phyloP scores from a whole-genome alignment of 2,113 vertebrate genomes.

The Melozone crissalis region DNA sequence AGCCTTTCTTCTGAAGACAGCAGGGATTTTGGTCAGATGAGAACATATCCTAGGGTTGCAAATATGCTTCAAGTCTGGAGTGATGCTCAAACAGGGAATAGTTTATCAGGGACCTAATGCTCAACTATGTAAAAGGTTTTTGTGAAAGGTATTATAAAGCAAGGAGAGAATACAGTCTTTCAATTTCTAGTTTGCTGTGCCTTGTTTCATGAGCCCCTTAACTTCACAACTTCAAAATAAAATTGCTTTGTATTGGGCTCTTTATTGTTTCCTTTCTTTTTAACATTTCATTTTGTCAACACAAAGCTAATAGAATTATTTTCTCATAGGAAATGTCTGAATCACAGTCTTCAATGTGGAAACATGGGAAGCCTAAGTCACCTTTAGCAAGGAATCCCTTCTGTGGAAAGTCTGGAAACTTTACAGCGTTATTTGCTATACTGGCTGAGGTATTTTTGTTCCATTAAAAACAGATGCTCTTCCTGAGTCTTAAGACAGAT shows the following conservation, averaged over 20 bases:
- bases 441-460: constrained; percentile 38
- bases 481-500: constrained; percentile 36
- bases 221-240: neutral
- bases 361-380: neutral
- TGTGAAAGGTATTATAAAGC: neutral
- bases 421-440: neutral
- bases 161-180: neutral
- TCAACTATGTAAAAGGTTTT: neutral
- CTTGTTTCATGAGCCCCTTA: neutral
- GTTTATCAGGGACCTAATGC: neutral
- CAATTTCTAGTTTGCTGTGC: neutral
- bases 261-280: neutral
- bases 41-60: neutral
- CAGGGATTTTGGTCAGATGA: neutral
- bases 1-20: neutral
- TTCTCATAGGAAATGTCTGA: neutral
- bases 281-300: neutral
- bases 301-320: neutral
- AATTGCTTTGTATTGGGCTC: neutral
- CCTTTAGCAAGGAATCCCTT: constrained; percentile 41
- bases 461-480: constrained; percentile 48
- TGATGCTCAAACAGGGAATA: neutral
- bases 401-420: constrained; percentile 16
- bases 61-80: neutral
- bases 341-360: neutral